These are phyloP conservation scores for Hephaestus fuliginosus DNA, from an alignment of 2,797 vertebrate genomes.

Conservation along the genomic window DNA sequence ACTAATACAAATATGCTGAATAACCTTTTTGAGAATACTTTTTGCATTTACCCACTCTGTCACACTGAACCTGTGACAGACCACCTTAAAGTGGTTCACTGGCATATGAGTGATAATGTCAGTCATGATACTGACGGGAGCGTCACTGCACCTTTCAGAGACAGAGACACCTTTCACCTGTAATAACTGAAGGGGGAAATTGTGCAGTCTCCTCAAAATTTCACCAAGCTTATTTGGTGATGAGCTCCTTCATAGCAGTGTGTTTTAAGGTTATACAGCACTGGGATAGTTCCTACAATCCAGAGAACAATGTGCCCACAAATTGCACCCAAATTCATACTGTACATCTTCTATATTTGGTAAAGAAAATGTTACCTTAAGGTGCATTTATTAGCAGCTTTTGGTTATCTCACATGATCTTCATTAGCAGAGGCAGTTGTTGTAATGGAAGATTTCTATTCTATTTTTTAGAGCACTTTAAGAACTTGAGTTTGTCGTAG, in stretches of 20 bases:
- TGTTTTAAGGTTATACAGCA: not conserved
- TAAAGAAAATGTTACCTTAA: not conserved
- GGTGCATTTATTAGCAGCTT: not conserved
- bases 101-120: not conserved
- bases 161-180: not conserved
- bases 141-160: not conserved
- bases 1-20: constrained; percentile 1
- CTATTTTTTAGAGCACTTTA: no score
- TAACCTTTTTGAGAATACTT: constrained; percentile 5
- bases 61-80: not conserved
- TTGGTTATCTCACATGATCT: not conserved
- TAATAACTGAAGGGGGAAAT: not conserved
- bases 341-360: not conserved
- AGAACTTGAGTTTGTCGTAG: no score
- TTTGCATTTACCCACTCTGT: not conserved
- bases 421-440: not conserved
- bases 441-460: no score
- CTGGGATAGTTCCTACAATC: not conserved
- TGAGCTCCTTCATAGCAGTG: not conserved
- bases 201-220: not conserved
- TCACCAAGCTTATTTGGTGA: not conserved
- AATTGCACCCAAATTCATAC: not conserved
- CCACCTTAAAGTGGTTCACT: not conserved
- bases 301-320: no score
- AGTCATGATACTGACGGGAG: not conserved